Conservation (phyloP, 1,140 invertebrate species). For the Gryllus bimaculatus region DNA sequence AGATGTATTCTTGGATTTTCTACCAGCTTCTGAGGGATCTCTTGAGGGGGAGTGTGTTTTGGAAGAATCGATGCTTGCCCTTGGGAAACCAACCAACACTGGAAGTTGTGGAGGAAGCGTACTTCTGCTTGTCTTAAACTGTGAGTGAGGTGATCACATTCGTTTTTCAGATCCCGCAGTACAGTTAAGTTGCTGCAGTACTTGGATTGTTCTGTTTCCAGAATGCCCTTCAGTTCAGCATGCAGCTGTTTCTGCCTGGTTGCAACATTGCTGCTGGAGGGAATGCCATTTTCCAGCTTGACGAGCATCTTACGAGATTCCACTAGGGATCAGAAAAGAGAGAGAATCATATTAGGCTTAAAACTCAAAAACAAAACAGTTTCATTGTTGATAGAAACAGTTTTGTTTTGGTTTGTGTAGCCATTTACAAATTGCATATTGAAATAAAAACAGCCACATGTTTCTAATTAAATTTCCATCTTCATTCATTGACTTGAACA, state of each 20-base stretch:
- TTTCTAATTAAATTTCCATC: too few relatives aligned
- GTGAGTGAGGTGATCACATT: background rate
- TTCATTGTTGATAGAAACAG: background rate
- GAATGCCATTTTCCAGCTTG: background rate
- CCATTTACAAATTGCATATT: background rate
- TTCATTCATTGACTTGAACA: too few relatives aligned
- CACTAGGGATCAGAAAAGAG: background rate
- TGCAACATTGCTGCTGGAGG: background rate
- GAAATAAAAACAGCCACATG: too few relatives aligned
- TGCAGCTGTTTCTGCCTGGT: background rate
- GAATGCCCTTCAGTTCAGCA: background rate
- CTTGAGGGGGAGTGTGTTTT: background rate
- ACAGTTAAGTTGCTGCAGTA: background rate
- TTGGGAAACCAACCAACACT: background rate
- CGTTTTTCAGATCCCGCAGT: background rate
- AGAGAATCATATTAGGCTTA: background rate
- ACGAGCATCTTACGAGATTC: background rate
- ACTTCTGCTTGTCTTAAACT: background rate
- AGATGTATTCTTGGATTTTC: background rate
- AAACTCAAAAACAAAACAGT: background rate
- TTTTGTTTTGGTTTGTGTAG: background rate
- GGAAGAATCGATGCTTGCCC: background rate
- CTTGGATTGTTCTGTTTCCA: background rate
- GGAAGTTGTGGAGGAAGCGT: background rate
- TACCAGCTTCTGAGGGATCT: background rate